phyloP scores from a whole-genome alignment of 37 sponge, comb jelly and placozoan species.

The Axinella damicornis region DNA sequence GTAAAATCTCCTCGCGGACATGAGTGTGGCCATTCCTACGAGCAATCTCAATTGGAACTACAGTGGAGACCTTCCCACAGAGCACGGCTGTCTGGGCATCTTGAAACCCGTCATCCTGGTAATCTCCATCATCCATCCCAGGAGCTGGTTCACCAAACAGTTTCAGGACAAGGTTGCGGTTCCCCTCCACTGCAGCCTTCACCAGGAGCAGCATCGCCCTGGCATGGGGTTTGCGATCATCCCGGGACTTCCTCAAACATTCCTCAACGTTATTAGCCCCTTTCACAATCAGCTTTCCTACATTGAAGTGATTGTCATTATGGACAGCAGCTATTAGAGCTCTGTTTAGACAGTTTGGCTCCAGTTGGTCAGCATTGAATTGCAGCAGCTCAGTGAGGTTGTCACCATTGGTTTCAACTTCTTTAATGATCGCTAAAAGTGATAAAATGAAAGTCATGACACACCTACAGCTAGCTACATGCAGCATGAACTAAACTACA shows the following conservation, averaged over 20 bases:
- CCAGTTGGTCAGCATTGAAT: conserved; percentile 34
- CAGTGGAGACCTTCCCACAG: conserved; percentile 47
- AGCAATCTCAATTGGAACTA: conserved; percentile 73
- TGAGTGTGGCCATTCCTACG: conserved; percentile 30
- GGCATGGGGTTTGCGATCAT: conserved; percentile 24
- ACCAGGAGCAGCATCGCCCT: conserved; percentile 62
- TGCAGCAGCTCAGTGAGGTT: conserved; percentile 52
- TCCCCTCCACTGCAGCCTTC: conserved; percentile 42
- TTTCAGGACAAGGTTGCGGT: conserved; percentile 30
- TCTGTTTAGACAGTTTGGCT: conserved; percentile 42
- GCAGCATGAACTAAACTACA: no score
- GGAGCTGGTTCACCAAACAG: conserved; percentile 54
- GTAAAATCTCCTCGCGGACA: conserved; percentile 74
- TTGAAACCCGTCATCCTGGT: conserved; percentile 20
- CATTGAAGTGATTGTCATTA: conserved; percentile 45
- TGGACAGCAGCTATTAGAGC: conserved; percentile 55
- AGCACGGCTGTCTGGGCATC: conserved; percentile 38
- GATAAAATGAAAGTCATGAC: no score
- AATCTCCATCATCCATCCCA: neutral
- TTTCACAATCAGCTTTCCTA: conserved; percentile 53
- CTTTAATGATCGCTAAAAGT: conserved; percentile 62
- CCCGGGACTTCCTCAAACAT: conserved; percentile 24
- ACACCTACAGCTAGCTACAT: no score
- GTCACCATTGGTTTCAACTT: conserved; percentile 55
- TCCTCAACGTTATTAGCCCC: conserved; percentile 38